These are phyloP conservation scores for Sialis lutaria DNA, from an alignment of 2,888 invertebrate species.

Conservation along the genomic window DNA sequence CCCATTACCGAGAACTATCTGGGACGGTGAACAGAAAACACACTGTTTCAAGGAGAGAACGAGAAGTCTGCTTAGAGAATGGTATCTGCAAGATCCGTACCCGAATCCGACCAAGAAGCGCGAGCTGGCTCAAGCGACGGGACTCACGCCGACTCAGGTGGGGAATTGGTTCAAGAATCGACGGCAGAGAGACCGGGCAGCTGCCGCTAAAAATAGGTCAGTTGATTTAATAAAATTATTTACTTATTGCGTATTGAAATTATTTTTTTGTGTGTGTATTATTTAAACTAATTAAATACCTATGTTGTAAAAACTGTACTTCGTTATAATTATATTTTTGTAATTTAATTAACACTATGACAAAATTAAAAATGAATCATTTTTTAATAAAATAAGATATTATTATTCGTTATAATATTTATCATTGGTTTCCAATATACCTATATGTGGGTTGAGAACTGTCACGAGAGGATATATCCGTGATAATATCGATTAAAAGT, in stretches of 20 bases:
- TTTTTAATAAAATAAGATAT: too few species aligned
- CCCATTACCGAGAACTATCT: slow-evolving; percentile 78
- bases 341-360: too few species aligned
- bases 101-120: slow-evolving; percentile 88
- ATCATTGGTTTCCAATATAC: too few species aligned
- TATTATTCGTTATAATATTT: too few species aligned
- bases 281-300: background rate
- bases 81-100: slow-evolving; percentile 97
- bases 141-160: slow-evolving; percentile 83
- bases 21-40: slow-evolving; percentile 93
- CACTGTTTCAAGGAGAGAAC: slow-evolving; percentile 96
- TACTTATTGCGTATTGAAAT: background rate
- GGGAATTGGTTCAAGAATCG: slow-evolving; percentile 90
- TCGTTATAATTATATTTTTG: background rate
- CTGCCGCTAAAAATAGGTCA: slow-evolving; percentile 93
- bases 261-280: background rate
- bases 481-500: too few species aligned
- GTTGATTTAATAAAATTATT: slow-evolving; percentile 15
- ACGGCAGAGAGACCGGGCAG: slow-evolving; percentile 72
- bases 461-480: too few species aligned
- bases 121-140: slow-evolving; percentile 79
- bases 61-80: slow-evolving; percentile 83
- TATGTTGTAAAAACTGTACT: background rate
- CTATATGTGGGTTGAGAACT: too few species aligned
- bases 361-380: too few species aligned